Conservation (phyloP, 2,113 vertebrate genomes). For the Craseonycteris thonglongyai region DNA sequence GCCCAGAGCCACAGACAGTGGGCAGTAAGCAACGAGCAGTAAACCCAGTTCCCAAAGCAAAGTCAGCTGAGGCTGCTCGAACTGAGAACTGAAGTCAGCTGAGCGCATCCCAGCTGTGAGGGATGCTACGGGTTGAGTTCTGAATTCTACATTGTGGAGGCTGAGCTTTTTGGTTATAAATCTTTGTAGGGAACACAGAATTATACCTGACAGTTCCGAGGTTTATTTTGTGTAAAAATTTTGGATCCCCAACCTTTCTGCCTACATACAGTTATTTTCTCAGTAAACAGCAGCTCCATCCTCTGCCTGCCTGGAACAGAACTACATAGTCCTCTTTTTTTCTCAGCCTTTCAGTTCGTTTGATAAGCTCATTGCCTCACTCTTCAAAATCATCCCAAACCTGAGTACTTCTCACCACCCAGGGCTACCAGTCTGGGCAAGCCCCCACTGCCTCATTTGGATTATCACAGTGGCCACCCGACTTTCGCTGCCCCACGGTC, state of each 20-base stretch:
- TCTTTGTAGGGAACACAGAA: background rate
- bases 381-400: background rate
- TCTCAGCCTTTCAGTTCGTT: background rate
- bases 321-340: background rate
- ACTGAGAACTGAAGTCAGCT: background rate
- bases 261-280: background rate
- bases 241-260: rapidly evolving
- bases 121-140: background rate
- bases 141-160: background rate
- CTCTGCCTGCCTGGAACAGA: background rate
- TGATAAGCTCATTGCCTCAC: no score
- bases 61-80: background rate
- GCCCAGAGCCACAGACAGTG: background rate
- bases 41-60: background rate
- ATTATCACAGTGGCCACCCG: background rate
- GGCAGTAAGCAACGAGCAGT: background rate
- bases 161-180: background rate
- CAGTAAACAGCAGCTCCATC: background rate
- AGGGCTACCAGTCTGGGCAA: no score
- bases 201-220: background rate
- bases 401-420: background rate
- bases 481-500: background rate
- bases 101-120: background rate
- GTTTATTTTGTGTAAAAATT: background rate
- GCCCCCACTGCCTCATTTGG: rapidly evolving